A percentile compares a stretch with the other conserved stretches of the same genome.
These are phyloP conservation scores for Erebia aethiops DNA, from an alignment of 2,888 invertebrate genomes.

Conservation along the genomic window DNA sequence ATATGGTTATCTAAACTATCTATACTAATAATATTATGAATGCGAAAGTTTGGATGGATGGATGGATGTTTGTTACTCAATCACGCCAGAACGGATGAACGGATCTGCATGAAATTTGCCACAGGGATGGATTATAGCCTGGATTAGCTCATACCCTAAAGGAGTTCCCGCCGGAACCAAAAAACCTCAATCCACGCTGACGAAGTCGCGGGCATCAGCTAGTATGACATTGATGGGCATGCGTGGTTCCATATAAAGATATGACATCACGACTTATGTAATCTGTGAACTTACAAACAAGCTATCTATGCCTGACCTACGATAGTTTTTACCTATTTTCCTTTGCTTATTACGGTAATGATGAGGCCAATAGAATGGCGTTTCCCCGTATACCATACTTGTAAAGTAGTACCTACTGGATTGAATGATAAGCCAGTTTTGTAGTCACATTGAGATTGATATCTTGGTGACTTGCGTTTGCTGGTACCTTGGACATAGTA, in stretches of 20 bases:
- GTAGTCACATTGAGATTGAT: neutral
- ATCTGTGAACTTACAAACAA: neutral
- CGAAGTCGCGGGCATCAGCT: no score
- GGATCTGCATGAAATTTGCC: no score
- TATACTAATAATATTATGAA: no score
- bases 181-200: no score
- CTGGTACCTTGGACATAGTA: neutral
- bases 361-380: neutral
- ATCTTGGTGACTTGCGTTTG: slow-evolving; percentile 9
- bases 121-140: no score
- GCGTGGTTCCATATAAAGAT: neutral
- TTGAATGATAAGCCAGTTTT: slow-evolving; percentile 6
- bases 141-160: no score
- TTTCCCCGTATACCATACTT: neutral
- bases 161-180: no score
- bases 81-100: no score
- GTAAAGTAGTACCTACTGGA: neutral
- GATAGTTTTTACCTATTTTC: neutral
- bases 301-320: slow-evolving; percentile 4
- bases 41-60: no score
- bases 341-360: neutral
- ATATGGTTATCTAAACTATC: no score
- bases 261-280: slow-evolving; percentile 6
- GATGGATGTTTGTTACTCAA: no score
- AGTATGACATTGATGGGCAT: neutral